Conservation (phyloP, 1,140 invertebrate species). For the Drosophila orena region DNA sequence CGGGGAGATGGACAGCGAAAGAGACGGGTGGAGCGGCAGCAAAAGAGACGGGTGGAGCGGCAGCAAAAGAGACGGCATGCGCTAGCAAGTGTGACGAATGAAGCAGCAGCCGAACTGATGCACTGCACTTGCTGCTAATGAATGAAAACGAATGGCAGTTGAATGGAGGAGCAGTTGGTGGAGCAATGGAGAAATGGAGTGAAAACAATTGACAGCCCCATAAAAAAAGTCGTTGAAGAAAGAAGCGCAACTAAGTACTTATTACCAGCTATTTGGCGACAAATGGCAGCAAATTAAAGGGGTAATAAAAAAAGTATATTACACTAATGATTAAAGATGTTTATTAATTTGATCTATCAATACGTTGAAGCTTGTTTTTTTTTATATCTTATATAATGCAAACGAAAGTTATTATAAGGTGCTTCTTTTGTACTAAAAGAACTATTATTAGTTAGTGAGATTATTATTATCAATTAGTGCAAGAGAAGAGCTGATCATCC, state of each 20-base stretch:
- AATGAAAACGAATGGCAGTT: constrained; percentile 36
- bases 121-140: constrained; percentile 37
- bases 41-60: constrained; percentile 3
- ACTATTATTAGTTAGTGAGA: no score
- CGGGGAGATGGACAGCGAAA: not conserved
- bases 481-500: constrained; percentile 16
- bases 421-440: no score
- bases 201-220: constrained; percentile 29
- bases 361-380: no score
- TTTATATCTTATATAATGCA: no score
- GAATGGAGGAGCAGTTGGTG: constrained; percentile 28
- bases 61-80: not conserved
- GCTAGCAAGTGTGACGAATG: constrained; percentile 10
- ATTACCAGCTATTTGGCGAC: not conserved
- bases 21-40: not conserved
- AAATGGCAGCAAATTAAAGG: constrained; percentile 1
- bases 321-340: not conserved
- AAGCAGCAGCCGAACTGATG: constrained; percentile 41
- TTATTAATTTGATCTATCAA: no score
- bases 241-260: not conserved
- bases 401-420: no score
- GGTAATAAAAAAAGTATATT: not conserved
- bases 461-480: not conserved
- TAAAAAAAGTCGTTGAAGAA: constrained; percentile 5
- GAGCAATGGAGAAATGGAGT: constrained; percentile 42